Conservation (phyloP, 2,797 vertebrate species). For the Miichthys miiuy region DNA sequence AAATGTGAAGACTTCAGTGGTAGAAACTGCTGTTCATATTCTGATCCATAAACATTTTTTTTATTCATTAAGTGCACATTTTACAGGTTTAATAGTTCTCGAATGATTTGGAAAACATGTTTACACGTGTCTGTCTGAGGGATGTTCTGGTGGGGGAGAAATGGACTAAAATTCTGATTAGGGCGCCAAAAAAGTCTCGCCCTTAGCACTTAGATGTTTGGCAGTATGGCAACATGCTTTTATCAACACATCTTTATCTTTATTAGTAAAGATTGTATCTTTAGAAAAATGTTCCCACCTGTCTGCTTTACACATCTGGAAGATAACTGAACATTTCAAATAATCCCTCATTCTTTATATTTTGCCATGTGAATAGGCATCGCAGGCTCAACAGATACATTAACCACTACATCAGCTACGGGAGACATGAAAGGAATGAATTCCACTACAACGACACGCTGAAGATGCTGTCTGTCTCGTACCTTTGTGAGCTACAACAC, state of each 20-base stretch:
- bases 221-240: not conserved
- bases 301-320: not conserved
- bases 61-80: not conserved
- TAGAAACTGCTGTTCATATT: not conserved
- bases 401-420: constrained; percentile 76
- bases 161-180: no score
- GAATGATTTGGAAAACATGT: no score
- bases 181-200: not conserved
- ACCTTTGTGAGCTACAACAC: constrained; percentile 74
- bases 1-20: not conserved
- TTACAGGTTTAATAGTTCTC: not conserved
- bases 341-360: not conserved
- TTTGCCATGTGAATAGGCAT: constrained; percentile 49
- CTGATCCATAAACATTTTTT: no score
- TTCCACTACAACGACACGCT: constrained; percentile 80
- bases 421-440: constrained; percentile 78
- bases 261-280: not conserved
- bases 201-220: not conserved
- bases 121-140: no score
- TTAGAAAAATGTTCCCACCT: not conserved
- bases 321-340: not conserved
- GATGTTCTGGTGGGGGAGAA: no score
- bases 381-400: constrained; percentile 41
- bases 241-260: not conserved
- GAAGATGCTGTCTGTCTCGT: constrained; percentile 80